phyloP scores from a whole-genome alignment of 2,113 vertebrate genomes.

The Taurulus bubalis region DNA sequence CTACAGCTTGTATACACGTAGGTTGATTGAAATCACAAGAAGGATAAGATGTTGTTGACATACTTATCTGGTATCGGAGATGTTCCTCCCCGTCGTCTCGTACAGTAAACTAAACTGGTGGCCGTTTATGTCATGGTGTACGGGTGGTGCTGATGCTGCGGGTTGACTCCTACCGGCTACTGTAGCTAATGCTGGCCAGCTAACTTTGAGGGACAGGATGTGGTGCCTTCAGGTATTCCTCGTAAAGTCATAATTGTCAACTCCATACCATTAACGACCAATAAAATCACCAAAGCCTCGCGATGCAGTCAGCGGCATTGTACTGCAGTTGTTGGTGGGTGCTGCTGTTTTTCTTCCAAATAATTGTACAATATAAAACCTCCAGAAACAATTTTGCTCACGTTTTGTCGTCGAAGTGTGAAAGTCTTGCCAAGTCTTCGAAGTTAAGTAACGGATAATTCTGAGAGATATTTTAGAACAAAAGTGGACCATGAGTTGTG shows the following conservation, averaged over 20 bases:
- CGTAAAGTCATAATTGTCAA: background rate
- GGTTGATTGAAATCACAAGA: background rate
- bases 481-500: background rate
- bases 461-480: background rate
- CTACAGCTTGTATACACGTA: background rate
- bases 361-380: background rate
- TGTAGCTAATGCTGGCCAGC: constrained; percentile 54
- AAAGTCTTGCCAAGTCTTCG: background rate
- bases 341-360: background rate
- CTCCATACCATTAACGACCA: background rate
- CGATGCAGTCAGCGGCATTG: background rate
- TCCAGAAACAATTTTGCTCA: background rate
- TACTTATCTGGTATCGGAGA: constrained; percentile 44
- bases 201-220: constrained; percentile 53
- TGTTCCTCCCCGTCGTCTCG: background rate
- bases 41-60: background rate
- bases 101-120: background rate
- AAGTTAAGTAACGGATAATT: background rate
- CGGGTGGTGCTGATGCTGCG: constrained; percentile 54
- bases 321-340: background rate
- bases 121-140: constrained; percentile 24
- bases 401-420: background rate
- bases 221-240: constrained; percentile 54
- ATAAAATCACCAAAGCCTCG: background rate
- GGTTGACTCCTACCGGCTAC: constrained; percentile 41